These are phyloP conservation scores for Ochropacha duplaris DNA, from an alignment of 2,888 invertebrate genomes.

Conservation along the genomic window DNA sequence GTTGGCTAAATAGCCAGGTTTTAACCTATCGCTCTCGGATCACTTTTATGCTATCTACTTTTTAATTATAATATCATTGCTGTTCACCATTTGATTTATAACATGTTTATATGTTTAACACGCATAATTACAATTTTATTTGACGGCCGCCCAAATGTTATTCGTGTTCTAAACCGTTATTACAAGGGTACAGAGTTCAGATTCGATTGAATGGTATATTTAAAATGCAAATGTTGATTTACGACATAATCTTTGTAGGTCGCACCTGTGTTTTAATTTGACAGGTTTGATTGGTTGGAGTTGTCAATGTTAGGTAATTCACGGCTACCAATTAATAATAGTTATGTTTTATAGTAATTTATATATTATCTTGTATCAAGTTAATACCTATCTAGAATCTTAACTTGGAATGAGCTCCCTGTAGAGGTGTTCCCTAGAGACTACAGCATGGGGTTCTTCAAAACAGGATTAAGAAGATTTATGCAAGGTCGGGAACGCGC, in stretches of 20 bases:
- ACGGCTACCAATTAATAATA: not conserved
- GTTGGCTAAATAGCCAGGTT: no score
- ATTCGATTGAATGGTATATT: not conserved
- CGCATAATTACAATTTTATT: not conserved
- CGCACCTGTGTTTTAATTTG: slow-evolving; percentile 39
- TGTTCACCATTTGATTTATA: not conserved
- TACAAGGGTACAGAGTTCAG: not conserved
- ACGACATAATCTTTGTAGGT: slow-evolving; percentile 27
- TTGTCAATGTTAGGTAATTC: slow-evolving; percentile 4
- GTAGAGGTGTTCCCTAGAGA: no score
- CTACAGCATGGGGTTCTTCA: no score
- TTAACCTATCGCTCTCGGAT: no score
- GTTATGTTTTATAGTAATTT: not conserved
- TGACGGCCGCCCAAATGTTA: not conserved
- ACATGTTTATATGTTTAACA: not conserved
- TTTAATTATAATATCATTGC: no score
- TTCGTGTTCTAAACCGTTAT: not conserved
- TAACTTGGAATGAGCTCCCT: no score
- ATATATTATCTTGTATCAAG: not conserved
- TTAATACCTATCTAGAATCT: not conserved
- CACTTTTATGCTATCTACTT: no score
- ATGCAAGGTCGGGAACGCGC: no score
- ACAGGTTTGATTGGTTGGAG: slow-evolving; percentile 24
- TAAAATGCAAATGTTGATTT: not conserved
- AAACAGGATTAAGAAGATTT: no score